Evolutionary conservation across 2,113 vertebrate genomes (phyloP).

Genomic region (Phaetusa simplex): DNA sequence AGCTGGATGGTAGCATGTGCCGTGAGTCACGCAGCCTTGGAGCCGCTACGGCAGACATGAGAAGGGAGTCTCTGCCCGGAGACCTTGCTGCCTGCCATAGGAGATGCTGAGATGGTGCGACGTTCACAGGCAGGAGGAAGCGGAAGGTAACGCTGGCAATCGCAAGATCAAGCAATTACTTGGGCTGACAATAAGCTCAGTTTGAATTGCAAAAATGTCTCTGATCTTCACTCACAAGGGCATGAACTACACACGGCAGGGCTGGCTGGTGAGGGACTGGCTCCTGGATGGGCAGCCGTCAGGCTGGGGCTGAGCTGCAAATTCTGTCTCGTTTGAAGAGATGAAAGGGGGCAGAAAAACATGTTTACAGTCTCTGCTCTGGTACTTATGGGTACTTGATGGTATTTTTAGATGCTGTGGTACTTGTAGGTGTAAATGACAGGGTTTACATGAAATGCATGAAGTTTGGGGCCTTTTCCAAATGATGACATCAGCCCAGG

Average conservation of each 20-base stretch:
- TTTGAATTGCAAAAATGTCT: background rate
- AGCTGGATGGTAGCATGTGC: accelerated
- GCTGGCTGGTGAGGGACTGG: background rate
- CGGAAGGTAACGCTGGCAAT: background rate
- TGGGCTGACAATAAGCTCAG: background rate
- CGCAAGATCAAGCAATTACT: background rate
- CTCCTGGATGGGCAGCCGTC: accelerated
- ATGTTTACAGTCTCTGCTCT: background rate
- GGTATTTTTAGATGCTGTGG: slow-evolving; percentile 14
- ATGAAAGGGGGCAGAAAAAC: slow-evolving; percentile 10
- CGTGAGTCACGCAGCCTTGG: background rate
- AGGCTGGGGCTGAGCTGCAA: background rate
- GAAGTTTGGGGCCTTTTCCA: background rate
- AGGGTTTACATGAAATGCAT: background rate
- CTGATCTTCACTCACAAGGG: background rate
- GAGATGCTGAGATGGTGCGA: background rate
- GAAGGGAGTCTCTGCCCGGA: background rate
- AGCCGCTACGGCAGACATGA: accelerated
- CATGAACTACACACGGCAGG: background rate
- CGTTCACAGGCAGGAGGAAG: background rate
- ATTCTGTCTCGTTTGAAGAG: background rate
- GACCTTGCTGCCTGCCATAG: background rate
- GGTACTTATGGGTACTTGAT: background rate
- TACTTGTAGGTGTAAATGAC: slow-evolving; percentile 7
- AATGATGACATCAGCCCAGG: background rate